Conservation (phyloP, 2,113 vertebrate species). For the Periophthalmus modestus region DNA sequence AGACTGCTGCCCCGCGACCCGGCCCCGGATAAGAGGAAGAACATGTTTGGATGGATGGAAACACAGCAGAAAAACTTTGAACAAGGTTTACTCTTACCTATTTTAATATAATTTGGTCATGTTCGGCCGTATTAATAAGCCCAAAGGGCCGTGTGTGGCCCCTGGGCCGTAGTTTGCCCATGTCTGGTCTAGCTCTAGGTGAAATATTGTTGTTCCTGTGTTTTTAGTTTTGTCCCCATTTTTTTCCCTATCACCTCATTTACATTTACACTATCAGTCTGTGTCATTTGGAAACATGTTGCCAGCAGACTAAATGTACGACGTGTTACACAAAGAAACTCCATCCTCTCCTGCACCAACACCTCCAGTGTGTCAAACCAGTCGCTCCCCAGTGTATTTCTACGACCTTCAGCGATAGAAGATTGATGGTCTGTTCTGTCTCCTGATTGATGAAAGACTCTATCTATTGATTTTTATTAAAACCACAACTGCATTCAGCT, state of each 20-base stretch:
- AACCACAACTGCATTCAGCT: slow-evolving; percentile 22
- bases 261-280: no score
- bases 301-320: background rate
- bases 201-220: no score
- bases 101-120: no score
- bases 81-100: no score
- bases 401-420: slow-evolving; percentile 25
- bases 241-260: background rate
- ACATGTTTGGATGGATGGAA: no score
- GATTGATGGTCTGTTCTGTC: slow-evolving; percentile 37
- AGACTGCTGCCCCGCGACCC: no score
- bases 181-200: no score
- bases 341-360: background rate
- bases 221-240: background rate
- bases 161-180: no score
- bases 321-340: background rate
- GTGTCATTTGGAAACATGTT: background rate
- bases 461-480: slow-evolving; percentile 45
- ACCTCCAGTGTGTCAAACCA: background rate
- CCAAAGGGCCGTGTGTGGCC: no score
- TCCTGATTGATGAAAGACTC: slow-evolving; percentile 3
- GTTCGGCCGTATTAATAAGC: no score
- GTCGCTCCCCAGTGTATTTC: background rate
- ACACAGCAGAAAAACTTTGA: no score
- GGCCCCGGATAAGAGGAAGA: no score